phyloP scores from a whole-genome alignment of 2,888 invertebrate genomes.

The Kuschelorhynchus macadamiae region DNA sequence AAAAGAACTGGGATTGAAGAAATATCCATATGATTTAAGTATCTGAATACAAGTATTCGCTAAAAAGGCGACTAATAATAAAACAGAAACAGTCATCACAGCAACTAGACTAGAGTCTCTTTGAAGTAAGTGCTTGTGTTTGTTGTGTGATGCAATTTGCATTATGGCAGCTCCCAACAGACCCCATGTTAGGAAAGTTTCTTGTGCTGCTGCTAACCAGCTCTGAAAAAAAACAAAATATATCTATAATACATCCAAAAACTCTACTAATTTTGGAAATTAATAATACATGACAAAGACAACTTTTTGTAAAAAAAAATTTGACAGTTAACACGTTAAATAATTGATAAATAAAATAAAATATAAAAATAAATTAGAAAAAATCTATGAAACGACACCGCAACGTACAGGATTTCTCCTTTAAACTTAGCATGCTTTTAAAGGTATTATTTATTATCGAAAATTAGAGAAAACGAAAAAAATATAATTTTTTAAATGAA shows the following conservation, averaged over 20 bases:
- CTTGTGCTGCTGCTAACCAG: constrained; percentile 91
- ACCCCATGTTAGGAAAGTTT: constrained; percentile 92
- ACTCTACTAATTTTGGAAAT: constrained; percentile 38
- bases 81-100: constrained; percentile 80
- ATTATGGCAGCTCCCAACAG: constrained; percentile 84
- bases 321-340: too few relatives aligned
- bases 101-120: constrained; percentile 79
- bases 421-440: too few relatives aligned
- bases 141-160: constrained; percentile 85
- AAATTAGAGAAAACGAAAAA: too few relatives aligned
- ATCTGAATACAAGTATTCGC: constrained; percentile 88
- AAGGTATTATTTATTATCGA: too few relatives aligned
- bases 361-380: too few relatives aligned
- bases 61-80: constrained; percentile 83
- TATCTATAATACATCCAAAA: not conserved
- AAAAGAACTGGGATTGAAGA: constrained; percentile 87
- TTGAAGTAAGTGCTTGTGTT: constrained; percentile 75
- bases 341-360: too few relatives aligned
- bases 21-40: constrained; percentile 80
- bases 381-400: too few relatives aligned
- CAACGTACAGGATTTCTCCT: too few relatives aligned
- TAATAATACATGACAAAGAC: too few relatives aligned
- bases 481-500: too few relatives aligned
- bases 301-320: too few relatives aligned
- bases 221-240: constrained; percentile 72